A percentile compares a stretch with the other conserved stretches of the same genome.
phyloP scores from a whole-genome alignment of 2,113 vertebrate genomes.

The Dasyornis broadbenti region DNA sequence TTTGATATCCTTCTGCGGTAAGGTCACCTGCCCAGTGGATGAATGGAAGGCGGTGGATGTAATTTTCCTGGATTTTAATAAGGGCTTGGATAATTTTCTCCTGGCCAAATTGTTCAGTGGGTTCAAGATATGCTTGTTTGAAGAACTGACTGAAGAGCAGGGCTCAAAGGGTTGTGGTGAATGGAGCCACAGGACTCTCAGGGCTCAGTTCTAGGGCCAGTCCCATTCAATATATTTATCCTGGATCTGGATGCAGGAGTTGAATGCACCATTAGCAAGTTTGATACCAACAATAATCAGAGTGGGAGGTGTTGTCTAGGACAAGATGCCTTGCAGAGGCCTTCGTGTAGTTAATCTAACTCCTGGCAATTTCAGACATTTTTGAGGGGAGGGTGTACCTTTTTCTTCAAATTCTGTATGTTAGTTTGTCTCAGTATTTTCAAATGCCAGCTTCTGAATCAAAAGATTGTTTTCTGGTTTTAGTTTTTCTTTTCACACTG shows the following conservation, averaged over 20 bases:
- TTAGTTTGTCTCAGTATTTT: neutral
- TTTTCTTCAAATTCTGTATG: neutral
- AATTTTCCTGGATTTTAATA: neutral
- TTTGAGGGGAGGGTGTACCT: neutral
- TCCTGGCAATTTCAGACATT: neutral
- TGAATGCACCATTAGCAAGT: neutral
- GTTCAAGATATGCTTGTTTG: neutral
- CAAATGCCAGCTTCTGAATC: slow-evolving; percentile 25
- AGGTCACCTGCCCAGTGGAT: neutral
- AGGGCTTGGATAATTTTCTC: neutral
- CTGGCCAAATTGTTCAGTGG: neutral
- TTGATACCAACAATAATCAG: neutral
- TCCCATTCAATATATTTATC: neutral
- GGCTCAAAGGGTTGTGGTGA: neutral
- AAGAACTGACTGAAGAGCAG: neutral
- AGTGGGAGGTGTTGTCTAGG: neutral
- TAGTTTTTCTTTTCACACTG: slow-evolving; percentile 7
- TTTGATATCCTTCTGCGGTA: neutral
- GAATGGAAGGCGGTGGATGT: neutral
- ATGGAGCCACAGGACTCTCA: too few species aligned
- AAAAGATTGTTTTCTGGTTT: neutral
- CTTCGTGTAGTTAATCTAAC: neutral
- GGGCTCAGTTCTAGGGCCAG: neutral
- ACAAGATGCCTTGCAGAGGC: neutral
- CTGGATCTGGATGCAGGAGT: fast-evolving